Evolutionary conservation across 2,797 vertebrate genomes (phyloP), one percentile per base, ranked within the genome.

Genomic region (Lepilemur septentrionalis): DNA sequence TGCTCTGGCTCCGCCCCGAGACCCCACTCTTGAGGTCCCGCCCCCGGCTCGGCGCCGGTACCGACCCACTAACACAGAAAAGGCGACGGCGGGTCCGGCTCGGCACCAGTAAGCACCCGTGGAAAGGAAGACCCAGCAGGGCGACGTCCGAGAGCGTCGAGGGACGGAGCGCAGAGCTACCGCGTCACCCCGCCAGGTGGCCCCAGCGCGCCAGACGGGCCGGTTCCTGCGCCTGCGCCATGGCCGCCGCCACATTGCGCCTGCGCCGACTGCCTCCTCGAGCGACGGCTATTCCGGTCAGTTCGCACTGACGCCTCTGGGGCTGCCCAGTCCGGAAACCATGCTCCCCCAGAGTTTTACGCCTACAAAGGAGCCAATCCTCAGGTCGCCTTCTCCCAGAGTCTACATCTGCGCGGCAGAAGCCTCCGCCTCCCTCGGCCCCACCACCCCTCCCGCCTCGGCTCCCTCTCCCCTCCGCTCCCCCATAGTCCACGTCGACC

Each of bases 261-360:
- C 13, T 17, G 59, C 76, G 38, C 38, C 38, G 38, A 38, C 38
- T 38, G 38, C 38, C 63, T 32, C 7, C 15, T 41, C 9, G 12
- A 38, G 14, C 8, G 0, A 14, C 23, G 2, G 1, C 1, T 1
- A 12, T 32, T 48, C 41, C 41, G 0, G 20, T 61, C 6, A 1
- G 50, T 22, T 14, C 8, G 5, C 7, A 4, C 0, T 1, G 18
- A 32, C 48, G 30, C 17, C 23, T 7, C 38, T 15, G 0, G 14
- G 35, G 2, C 13, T 1, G 11, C 8, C 38, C 15, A 12, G 32
- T 9, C 25, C 5, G 4, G 48, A 25, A n/a, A 43, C 43, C 12
- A 10, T 43, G 28, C 13, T 30, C 13, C 35, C 1, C 6, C 9
- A 0, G 43, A 10, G 9, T 2, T 79, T 75, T 57, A 61, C 17